A percentile compares a stretch with the other conserved stretches of the same genome.
These are phyloP conservation scores for Diploptera punctata DNA, from an alignment of 2,888 invertebrate species.

Conservation along the genomic window DNA sequence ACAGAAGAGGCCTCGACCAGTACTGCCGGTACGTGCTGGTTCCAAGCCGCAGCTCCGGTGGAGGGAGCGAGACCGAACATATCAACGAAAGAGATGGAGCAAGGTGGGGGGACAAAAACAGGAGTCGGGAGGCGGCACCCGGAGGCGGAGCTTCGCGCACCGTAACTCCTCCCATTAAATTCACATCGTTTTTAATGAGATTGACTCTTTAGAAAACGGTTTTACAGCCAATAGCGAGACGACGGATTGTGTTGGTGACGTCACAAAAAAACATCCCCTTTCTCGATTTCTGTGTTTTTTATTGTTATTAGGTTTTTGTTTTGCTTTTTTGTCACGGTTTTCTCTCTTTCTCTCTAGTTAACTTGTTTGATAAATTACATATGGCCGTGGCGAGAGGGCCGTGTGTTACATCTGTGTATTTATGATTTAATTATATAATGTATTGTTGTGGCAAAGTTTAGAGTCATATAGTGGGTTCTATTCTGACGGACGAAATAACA, in stretches of 20 bases:
- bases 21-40: constrained; percentile 23
- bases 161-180: constrained; percentile 4
- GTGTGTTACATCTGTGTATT: constrained; percentile 7
- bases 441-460: not conserved
- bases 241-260: constrained; percentile 11
- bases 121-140: not conserved
- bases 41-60: constrained; percentile 24
- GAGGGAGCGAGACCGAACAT: not conserved
- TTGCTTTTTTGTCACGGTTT: not conserved
- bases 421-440: constrained; percentile 11
- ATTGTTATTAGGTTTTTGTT: constrained; percentile 11
- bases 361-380: constrained; percentile 20
- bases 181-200: constrained; percentile 27
- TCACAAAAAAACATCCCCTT: constrained; percentile 13
- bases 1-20: constrained; percentile 21
- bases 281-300: constrained; percentile 12
- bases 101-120: not conserved
- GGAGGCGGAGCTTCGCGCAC: not conserved
- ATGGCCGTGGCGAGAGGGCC: constrained; percentile 11
- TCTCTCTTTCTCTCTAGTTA: constrained; percentile 3
- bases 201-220: constrained; percentile 29
- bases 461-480: not conserved
- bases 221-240: constrained; percentile 20
- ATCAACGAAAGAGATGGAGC: not conserved
- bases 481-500: not conserved